A percentile compares a stretch with the other conserved stretches of the same genome.
Conservation (phyloP, 2,113 vertebrate species). For the Lethenteron reissneri region DNA sequence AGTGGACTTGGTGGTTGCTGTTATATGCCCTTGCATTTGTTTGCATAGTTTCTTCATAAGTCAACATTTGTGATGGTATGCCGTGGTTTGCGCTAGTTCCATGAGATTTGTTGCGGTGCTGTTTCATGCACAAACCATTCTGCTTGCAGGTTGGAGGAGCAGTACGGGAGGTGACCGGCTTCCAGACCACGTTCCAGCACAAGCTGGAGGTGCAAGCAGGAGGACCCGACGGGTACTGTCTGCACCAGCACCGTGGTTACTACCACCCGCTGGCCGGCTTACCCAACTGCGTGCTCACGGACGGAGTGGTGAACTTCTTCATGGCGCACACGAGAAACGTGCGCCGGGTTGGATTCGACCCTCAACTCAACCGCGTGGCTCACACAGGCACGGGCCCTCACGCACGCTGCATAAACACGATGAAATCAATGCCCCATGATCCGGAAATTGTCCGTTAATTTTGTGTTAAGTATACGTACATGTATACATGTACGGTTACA, state of each 20-base stretch:
- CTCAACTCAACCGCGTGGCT: constrained; percentile 30
- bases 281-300: constrained; percentile 52
- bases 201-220: constrained; percentile 39
- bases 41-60: no score
- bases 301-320: constrained; percentile 73
- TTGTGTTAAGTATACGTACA: no score
- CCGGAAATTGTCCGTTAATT: no score
- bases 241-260: constrained; percentile 32
- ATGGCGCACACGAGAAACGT: constrained; percentile 49
- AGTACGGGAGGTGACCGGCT: constrained; percentile 52
- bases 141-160: constrained; percentile 46
- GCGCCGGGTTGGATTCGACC: constrained; percentile 51
- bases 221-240: constrained; percentile 40
- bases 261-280: constrained; percentile 44
- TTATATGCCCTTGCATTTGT: no score
- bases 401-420: no score
- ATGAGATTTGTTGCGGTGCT: no score
- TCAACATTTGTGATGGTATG: no score
- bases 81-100: no score
- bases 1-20: no score
- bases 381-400: constrained; percentile 38
- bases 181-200: constrained; percentile 43
- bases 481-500: no score
- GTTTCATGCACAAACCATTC: no score
- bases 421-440: no score